phyloP scores from a whole-genome alignment of 2,888 invertebrate genomes.

The Archips xylosteana region DNA sequence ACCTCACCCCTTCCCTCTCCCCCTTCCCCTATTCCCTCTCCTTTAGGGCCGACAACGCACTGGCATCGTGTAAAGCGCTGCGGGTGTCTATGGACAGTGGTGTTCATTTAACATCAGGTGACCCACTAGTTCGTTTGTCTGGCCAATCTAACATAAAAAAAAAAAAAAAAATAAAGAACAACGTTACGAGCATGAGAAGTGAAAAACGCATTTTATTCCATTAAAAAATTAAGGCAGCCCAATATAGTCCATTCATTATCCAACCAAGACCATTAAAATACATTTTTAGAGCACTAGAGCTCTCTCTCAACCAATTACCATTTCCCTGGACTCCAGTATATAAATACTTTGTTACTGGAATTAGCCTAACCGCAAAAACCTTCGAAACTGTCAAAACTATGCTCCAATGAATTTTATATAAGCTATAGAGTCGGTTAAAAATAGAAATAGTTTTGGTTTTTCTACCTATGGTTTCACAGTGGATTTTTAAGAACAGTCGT shows the following conservation, averaged over 20 bases:
- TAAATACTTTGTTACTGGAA: slow-evolving; percentile 31
- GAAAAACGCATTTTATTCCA: neutral
- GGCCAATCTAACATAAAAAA: too few species aligned
- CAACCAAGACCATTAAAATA: neutral
- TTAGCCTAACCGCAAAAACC: slow-evolving; percentile 10
- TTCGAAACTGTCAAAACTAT: slow-evolving; percentile 24
- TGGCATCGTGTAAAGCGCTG: too few species aligned
- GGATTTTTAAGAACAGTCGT: neutral
- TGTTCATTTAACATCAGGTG: too few species aligned
- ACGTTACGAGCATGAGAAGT: too few species aligned
- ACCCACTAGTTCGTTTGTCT: too few species aligned
- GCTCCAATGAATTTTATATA: slow-evolving; percentile 30
- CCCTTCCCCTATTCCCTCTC: too few species aligned
- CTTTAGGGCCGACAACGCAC: too few species aligned
- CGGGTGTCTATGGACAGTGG: too few species aligned
- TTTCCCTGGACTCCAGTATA: neutral
- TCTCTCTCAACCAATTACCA: slow-evolving; percentile 22
- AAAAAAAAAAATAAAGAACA: too few species aligned
- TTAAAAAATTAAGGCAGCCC: neutral
- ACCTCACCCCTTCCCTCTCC: too few species aligned
- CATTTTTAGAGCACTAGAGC: slow-evolving; percentile 5
- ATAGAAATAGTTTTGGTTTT: slow-evolving; percentile 33
- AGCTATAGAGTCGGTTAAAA: neutral
- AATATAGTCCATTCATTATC: neutral
- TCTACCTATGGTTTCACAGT: slow-evolving; percentile 15